Base-by-base conservation (phyloP, 2,888 invertebrate genomes). In the Amphipyra berbera region DNA sequence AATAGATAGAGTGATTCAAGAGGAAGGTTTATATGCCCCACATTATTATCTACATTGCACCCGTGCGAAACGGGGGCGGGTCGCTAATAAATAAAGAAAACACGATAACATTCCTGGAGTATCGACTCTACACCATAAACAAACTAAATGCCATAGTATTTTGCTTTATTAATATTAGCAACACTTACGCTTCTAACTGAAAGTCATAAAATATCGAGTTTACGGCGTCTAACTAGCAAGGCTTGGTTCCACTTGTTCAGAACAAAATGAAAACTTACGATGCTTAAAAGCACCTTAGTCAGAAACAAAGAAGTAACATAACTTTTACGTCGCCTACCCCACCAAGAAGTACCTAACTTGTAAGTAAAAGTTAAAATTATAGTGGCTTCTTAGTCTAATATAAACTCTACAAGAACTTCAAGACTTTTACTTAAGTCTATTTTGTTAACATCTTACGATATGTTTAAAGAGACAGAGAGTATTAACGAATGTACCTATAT, bases 221-320 rank as follows among this genome's bases (percentile, higher is more conserved):
- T 71, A 76, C 15, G 41, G 40, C 49, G 30, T 4, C 30, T 46
- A 46, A 59, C 56, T 54, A 58, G 62, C 33, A 58, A 47, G 53
- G 27, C 49, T 48, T 35, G 38, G 52, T 38, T 54, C 41, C 58
- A 71, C 54, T 75, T 50, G 53, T 66, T 58, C 59, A 46, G 59
- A 61, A 60, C 58, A 62, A 69, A 79, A 79, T 70, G 57, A 50
- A 63, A 78, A 78, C 76, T 60, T 76, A 66, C 66, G 59, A 70
- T 68, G 42, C 59, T 63, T 78, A 70, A 76, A 77, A 77, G 73
- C 66, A 54, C 61, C 54, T 64, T 56, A 76, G 56, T 63, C 55
- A 63, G 76, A 67, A 79, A 79, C 79, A 73, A 72, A 76, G 78
- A 78, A 73, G 58, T 49, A 63, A 56, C 66, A 62, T 69, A 77